Percentiles rank a stretch among this genome's conserved stretches.
Conservation (phyloP, 2,113 vertebrate species). For the Platysternon megacephalum region DNA sequence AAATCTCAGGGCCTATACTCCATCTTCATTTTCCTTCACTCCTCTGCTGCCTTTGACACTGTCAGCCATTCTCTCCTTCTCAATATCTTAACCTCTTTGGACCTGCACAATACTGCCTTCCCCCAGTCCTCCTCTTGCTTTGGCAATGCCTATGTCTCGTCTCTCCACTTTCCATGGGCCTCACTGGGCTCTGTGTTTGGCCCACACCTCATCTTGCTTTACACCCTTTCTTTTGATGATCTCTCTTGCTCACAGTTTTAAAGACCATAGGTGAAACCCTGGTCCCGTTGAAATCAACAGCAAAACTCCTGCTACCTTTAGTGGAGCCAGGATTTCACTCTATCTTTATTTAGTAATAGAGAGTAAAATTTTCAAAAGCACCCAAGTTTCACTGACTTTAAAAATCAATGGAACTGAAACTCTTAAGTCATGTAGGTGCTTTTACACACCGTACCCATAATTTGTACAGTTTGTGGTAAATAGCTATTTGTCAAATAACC, state of each 20-base stretch:
- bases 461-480: constrained; percentile 16
- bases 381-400: constrained; percentile 12
- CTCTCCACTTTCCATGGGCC: background rate
- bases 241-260: constrained; percentile 30
- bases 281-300: background rate
- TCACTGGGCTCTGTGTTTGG: background rate
- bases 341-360: background rate
- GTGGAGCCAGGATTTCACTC: background rate
- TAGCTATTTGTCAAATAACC: constrained; percentile 25
- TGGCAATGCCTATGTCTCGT: background rate
- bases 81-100: background rate
- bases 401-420: constrained; percentile 53
- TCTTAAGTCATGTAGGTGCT: constrained; percentile 32
- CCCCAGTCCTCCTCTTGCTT: background rate
- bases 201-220: background rate
- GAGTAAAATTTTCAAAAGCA: constrained; percentile 6
- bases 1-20: background rate
- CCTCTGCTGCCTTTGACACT: background rate
- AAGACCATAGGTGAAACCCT: background rate
- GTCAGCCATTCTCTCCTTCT: background rate
- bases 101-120: background rate
- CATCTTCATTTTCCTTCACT: background rate
- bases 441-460: constrained; percentile 39
- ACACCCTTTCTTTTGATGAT: background rate
- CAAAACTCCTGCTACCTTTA: constrained; percentile 49